phyloP scores from a whole-genome alignment of 2,797 vertebrate genomes.

The Myripristis jacobus region DNA sequence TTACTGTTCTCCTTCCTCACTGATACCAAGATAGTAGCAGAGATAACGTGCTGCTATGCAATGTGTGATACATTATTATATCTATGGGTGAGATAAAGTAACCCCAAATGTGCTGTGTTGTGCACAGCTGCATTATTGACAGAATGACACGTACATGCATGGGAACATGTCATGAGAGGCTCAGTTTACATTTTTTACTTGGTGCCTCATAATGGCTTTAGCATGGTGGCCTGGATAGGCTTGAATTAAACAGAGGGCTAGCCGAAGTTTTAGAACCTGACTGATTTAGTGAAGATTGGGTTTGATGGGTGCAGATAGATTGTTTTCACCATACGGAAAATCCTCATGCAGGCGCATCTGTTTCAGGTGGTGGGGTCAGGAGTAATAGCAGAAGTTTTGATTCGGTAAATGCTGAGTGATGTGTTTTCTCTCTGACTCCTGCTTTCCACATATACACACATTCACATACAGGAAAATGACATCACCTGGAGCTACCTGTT shows the following conservation, averaged over 20 bases:
- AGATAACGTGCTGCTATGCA: constrained; percentile 11
- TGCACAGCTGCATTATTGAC: constrained; percentile 44
- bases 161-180: constrained; percentile 31
- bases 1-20: constrained; percentile 2
- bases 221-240: constrained; percentile 17
- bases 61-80: neutral
- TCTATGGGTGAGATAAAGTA: constrained; percentile 31
- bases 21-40: neutral
- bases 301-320: constrained; percentile 50
- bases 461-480: constrained; percentile 84
- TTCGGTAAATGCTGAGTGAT: constrained; percentile 46
- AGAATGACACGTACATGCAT: constrained; percentile 14
- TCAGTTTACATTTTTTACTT: constrained; percentile 67
- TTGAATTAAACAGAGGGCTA: constrained; percentile 32
- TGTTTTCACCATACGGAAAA: constrained; percentile 8
- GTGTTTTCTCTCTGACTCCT: constrained; percentile 15
- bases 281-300: constrained; percentile 24
- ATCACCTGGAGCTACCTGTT: constrained; percentile 89
- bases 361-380: constrained; percentile 20
- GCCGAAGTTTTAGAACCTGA: constrained; percentile 19
- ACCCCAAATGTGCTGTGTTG: constrained; percentile 19
- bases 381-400: constrained; percentile 50
- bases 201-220: constrained; percentile 26
- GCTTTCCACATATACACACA: constrained; percentile 4
- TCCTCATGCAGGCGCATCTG: constrained; percentile 64